Evolutionary conservation across 2,113 vertebrate species (phyloP).

Genomic region (Labeo rohita): DNA sequence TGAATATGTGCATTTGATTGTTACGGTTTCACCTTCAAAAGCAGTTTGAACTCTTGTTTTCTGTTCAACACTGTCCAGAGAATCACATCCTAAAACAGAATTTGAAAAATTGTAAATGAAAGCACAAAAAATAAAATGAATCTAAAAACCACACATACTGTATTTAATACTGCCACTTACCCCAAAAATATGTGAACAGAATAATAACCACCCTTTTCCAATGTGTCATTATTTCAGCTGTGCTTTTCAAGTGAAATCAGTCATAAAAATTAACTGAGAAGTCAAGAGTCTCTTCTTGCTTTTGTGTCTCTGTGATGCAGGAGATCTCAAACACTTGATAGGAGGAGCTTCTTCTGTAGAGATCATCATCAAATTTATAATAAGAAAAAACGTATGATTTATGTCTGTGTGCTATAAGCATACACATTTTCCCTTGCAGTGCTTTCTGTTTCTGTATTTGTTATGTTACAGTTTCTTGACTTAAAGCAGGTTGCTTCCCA

Average conservation of each 20-base stretch:
- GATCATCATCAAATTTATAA: background rate
- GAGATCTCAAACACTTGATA: background rate
- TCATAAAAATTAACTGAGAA: background rate
- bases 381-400: no score
- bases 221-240: background rate
- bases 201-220: background rate
- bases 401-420: no score
- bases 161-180: background rate
- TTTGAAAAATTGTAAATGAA: background rate
- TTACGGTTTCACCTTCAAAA: background rate
- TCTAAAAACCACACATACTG: background rate
- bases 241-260: background rate
- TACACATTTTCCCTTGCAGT: no score
- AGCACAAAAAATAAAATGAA: background rate
- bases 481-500: no score
- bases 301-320: background rate
- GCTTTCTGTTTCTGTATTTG: no score
- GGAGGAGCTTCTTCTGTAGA: background rate
- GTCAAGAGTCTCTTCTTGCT: background rate
- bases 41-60: background rate
- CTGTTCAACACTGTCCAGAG: slow-evolving; percentile 7
- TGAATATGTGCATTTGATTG: background rate
- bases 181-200: background rate
- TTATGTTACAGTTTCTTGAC: no score
- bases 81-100: slow-evolving; percentile 3